Percentiles rank a stretch among this genome's conserved stretches.
These are phyloP conservation scores for Glandiceps talaboti DNA, from an alignment of 53 echinoderm and acorn worm genomes.

Conservation along the genomic window DNA sequence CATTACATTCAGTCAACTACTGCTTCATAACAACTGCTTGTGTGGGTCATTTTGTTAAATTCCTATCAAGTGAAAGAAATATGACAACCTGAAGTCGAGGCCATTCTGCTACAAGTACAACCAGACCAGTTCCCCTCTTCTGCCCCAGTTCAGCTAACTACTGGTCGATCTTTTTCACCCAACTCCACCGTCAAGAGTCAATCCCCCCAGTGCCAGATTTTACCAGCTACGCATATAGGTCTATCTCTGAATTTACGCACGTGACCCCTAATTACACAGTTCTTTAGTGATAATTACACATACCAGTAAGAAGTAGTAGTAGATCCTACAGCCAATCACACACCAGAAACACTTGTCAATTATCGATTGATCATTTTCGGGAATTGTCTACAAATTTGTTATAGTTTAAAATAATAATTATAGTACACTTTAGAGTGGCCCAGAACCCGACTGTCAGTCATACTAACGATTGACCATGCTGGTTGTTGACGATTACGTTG, in stretches of 20 bases:
- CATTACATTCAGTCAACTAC: too few relatives aligned
- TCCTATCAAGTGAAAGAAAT: neutral
- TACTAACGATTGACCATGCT: too few relatives aligned
- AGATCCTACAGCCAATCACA: neutral
- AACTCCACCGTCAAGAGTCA: neutral
- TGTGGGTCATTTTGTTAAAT: too few relatives aligned
- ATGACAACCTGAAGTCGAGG: neutral
- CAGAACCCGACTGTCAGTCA: too few relatives aligned
- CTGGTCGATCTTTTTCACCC: neutral
- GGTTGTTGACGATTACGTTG: too few relatives aligned
- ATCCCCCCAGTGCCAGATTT: neutral
- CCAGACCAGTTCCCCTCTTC: neutral
- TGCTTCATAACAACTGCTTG: too few relatives aligned
- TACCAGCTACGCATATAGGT: neutral
- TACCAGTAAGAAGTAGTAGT: neutral
- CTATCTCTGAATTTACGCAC: neutral
- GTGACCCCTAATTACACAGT: neutral
- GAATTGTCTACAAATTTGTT: too few relatives aligned
- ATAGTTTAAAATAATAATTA: too few relatives aligned
- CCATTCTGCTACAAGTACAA: neutral
- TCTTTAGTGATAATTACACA: neutral
- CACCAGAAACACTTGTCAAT: neutral
- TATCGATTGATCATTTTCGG: neutral
- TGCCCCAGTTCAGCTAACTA: neutral
- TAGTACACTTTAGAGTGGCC: too few relatives aligned